Conservation (phyloP, 1,140 invertebrate species). For the Caenorhabditis tropicalis region DNA sequence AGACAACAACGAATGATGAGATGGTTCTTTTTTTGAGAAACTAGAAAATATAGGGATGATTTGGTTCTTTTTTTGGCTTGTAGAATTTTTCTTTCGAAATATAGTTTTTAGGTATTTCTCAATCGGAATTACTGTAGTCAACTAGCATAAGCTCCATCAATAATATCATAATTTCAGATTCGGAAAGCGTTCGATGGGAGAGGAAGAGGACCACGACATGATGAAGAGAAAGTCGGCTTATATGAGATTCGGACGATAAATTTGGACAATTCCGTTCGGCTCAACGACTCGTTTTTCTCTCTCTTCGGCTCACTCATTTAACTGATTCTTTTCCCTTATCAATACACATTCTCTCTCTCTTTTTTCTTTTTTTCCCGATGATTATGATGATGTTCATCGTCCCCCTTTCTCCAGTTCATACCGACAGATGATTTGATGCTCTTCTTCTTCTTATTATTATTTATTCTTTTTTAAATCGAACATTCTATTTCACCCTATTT, state of each 20-base stretch:
- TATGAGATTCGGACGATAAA: conserved; percentile 19
- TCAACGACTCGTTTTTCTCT: background rate
- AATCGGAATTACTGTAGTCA: background rate
- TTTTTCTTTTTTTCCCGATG: background rate
- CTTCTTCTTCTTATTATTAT: background rate
- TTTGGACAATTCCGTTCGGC: background rate
- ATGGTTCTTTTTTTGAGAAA: background rate
- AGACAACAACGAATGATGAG: background rate
- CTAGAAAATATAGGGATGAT: background rate
- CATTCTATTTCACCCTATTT: background rate
- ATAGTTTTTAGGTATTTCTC: too few species aligned
- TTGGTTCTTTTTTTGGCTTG: background rate
- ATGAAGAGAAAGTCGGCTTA: conserved; percentile 28
- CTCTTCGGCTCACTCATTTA: background rate
- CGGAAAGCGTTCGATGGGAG: conserved; percentile 20
- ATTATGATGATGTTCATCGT: background rate
- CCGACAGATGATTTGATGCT: background rate
- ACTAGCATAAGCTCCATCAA: too few species aligned
- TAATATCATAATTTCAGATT: background rate
- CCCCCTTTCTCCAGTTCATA: background rate
- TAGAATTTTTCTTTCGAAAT: too few species aligned
- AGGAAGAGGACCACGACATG: conserved; percentile 27
- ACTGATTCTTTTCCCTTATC: background rate
- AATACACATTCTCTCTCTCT: background rate
- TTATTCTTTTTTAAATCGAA: background rate